Evolutionary conservation across 64 coral and sea anemone genomes (phyloP), one percentile per base, ranked within the genome.

Genomic region (Catalaphyllia jardinei): DNA sequence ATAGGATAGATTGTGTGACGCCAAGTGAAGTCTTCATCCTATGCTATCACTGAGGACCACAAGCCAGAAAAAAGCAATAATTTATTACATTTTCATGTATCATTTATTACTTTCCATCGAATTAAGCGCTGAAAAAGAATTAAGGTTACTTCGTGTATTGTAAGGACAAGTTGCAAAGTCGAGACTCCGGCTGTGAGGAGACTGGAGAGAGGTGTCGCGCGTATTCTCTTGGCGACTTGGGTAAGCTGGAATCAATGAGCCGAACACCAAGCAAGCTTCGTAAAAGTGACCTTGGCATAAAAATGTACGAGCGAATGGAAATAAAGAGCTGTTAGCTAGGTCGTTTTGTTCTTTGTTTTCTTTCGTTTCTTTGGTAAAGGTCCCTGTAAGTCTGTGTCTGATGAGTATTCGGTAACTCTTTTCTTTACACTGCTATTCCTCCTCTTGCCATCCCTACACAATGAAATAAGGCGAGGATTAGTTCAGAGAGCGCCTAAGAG

Each of bases 341-440:
- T 57, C 10, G 10, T 13, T 67, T 67, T 39, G 30, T 20, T 65
- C 8, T 35, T 83, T 18, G 74, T 51, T 33, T 91, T 91, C 57
- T 91, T 91, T 75, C 71, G 29, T 51, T 91, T 91, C 89, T 83
- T 91, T 73, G 89, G 79, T 55, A 80, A 61, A 5, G 89, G 89
- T 62, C 89, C 89, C 0, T 71, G 31, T 38, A 85, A 2, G 62
- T 24, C 60, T 25, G 24, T 28, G 19, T 85, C 81, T 42, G 81
- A 85, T 28, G 81, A 71, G 38, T 71, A 71, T 60, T 85, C 81
- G 0, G 35, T 29, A 1, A 85, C n/a, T 24, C 19, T 50, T 22
- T 38, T 85, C 22, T 71, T 85, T 1, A 16, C 33, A 28, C 63
- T 50, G 19, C 27, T 51, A 38, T 67, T 28, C 33, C 71, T 85